Evolutionary conservation across 2,113 vertebrate genomes (phyloP).

Genomic region (Lepidothrix coronata): DNA sequence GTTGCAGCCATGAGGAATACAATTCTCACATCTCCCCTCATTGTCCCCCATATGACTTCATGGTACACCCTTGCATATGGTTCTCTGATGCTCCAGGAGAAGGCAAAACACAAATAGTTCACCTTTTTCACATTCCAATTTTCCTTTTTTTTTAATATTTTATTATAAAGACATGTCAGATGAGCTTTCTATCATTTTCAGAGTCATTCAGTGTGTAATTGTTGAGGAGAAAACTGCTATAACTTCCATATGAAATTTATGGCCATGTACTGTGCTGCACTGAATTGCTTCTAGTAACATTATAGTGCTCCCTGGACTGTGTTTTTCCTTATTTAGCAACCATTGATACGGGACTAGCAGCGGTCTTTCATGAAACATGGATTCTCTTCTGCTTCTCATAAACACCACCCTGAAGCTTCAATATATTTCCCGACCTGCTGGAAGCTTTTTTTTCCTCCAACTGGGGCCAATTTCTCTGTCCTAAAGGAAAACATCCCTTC

Average conservation of each 20-base stretch:
- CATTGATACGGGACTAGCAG: neutral
- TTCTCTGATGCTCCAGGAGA: neutral
- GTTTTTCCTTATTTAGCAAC: neutral
- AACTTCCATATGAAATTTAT: constrained; percentile 37
- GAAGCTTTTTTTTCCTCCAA: neutral
- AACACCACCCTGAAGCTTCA: neutral
- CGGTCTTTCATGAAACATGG: neutral
- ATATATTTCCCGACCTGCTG: neutral
- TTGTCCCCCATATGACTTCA: neutral
- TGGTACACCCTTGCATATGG: too few relatives aligned
- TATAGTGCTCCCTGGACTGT: neutral
- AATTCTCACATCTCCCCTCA: neutral
- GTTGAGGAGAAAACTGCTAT: constrained; percentile 48
- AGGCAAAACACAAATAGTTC: neutral
- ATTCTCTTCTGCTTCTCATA: neutral
- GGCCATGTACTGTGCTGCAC: neutral
- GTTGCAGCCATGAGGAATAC: neutral
- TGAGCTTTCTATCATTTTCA: constrained; percentile 38
- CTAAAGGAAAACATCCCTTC: neutral
- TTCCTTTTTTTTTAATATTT: neutral
- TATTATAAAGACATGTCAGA: constrained; percentile 27
- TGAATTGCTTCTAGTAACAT: neutral
- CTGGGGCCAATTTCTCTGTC: neutral
- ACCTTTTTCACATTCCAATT: neutral
- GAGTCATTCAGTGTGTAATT: constrained; percentile 45